Evolutionary conservation across 64 coral and sea anemone genomes (phyloP).

Genomic region (Catalaphyllia jardinei): DNA sequence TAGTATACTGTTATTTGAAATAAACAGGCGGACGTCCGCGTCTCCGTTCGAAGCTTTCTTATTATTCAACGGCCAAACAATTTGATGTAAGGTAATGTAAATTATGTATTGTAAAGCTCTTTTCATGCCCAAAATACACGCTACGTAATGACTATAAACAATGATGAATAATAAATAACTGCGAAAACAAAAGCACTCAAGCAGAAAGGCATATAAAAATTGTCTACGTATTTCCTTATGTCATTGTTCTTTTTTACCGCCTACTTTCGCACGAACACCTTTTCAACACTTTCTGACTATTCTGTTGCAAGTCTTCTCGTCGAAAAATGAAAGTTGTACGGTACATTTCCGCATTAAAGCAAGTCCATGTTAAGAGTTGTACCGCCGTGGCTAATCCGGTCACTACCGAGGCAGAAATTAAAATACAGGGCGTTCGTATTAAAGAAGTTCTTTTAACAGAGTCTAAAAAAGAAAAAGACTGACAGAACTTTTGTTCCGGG

Average conservation of each 20-base stretch:
- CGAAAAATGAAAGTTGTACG: no score
- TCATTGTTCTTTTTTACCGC: neutral
- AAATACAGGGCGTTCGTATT: no score
- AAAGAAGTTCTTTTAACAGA: no score
- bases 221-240: neutral
- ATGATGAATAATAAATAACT: neutral
- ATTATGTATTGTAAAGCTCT: slow-evolving; percentile 20
- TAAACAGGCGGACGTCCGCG: no score
- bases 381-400: no score
- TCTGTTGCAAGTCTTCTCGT: no score
- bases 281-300: neutral
- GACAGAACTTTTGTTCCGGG: no score
- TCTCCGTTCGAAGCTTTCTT: neutral
- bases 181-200: neutral
- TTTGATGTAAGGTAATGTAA: neutral
- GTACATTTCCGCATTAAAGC: no score
- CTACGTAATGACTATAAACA: slow-evolving; percentile 9
- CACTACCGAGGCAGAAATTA: no score
- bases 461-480: no score
- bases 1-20: no score
- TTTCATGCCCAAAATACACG: slow-evolving; percentile 27
- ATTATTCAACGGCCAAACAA: neutral
- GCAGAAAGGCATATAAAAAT: neutral
- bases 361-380: no score
- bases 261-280: neutral